These are phyloP conservation scores for Andrena hattorfiana DNA, from an alignment of 2,888 invertebrate genomes.

Conservation along the genomic window DNA sequence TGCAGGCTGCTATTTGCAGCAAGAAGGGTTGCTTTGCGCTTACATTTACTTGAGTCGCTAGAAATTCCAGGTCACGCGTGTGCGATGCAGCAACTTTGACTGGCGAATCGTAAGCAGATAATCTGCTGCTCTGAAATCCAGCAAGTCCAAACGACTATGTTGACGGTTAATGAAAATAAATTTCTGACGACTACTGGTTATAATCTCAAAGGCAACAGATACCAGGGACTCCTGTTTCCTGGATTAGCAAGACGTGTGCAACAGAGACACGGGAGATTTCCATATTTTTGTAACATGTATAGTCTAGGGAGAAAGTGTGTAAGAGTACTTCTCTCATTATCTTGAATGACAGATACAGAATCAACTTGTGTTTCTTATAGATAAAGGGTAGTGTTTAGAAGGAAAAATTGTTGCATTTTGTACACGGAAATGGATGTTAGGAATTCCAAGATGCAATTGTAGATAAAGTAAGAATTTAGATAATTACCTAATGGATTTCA, in stretches of 20 bases:
- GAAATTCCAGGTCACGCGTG: constrained; percentile 52
- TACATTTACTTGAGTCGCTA: constrained; percentile 35
- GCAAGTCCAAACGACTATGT: constrained; percentile 1
- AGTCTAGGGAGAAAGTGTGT: neutral
- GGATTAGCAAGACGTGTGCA: neutral
- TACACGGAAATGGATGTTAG: too few species aligned
- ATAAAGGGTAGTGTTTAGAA: too few species aligned
- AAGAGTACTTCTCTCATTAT: neutral
- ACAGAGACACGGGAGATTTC: neutral
- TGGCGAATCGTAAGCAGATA: constrained; percentile 39
- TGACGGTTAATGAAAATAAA: constrained; percentile 45
- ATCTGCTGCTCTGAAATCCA: constrained; percentile 22
- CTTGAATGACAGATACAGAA: neutral
- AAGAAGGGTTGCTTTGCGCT: constrained; percentile 42
- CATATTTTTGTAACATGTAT: neutral
- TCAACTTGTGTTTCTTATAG: too few species aligned
- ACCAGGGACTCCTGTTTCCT: neutral
- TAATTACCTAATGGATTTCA: too few species aligned
- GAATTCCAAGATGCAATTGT: too few species aligned
- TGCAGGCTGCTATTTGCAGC: constrained; percentile 32
- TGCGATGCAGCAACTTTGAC: constrained; percentile 28
- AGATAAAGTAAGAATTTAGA: too few species aligned
- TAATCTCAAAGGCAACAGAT: neutral
- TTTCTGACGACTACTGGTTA: constrained; percentile 2
- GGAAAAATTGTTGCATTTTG: too few species aligned